phyloP scores from a whole-genome alignment of 2,797 vertebrate genomes.

The Choloepus didactylus region DNA sequence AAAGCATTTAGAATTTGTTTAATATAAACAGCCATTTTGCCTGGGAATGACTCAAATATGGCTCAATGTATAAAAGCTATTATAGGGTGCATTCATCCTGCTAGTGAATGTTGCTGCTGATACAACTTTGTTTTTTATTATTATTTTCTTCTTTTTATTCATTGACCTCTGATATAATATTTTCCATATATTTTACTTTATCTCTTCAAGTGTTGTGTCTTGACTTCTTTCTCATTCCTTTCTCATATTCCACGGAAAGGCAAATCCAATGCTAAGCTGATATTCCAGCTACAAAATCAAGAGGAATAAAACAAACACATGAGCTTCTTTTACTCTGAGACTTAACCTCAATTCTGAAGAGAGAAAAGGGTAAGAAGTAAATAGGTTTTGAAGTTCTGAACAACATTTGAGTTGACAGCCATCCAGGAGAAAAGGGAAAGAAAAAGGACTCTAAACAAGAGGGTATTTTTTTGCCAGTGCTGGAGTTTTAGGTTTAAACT shows the following conservation, averaged over 20 bases:
- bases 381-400: background rate
- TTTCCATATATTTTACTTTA: background rate
- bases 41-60: slow-evolving; percentile 13
- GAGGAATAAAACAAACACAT: background rate
- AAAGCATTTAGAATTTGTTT: slow-evolving; percentile 45
- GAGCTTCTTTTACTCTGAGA: background rate
- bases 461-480: background rate
- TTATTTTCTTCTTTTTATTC: background rate
- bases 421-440: background rate
- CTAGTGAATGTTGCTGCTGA: background rate
- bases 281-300: background rate
- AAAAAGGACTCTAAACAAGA: background rate
- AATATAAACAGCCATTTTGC: background rate
- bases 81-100: background rate
- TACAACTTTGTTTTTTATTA: background rate
- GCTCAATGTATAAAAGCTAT: background rate
- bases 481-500: background rate
- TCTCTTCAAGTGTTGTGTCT: background rate
- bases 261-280: background rate
- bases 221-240: background rate
- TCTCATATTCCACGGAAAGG: background rate
- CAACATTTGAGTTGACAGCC: background rate
- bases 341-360: background rate
- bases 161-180: background rate
- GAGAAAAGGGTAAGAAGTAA: background rate